phyloP scores from a whole-genome alignment of 2,113 vertebrate genomes.

The Oncorhynchus masou region DNA sequence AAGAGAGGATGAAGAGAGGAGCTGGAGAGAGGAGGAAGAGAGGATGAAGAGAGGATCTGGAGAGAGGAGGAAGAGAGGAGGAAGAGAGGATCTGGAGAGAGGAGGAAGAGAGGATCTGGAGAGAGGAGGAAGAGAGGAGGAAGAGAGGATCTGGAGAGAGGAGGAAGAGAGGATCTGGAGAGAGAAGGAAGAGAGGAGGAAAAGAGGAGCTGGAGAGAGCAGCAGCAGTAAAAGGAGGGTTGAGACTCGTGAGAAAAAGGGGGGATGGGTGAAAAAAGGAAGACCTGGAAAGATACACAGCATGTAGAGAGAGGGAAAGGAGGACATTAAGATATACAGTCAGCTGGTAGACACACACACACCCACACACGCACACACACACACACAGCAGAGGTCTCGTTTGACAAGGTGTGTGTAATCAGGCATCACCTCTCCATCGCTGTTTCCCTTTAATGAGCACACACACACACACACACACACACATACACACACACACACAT shows the following conservation, averaged over 20 bases:
- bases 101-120: no score
- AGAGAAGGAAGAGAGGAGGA: no score
- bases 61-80: no score
- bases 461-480: slow-evolving; percentile 47
- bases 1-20: no score
- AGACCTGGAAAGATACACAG: not conserved
- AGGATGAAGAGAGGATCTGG: no score
- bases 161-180: not conserved
- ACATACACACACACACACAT: slow-evolving; percentile 30
- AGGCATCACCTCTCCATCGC: slow-evolving; percentile 43
- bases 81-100: no score
- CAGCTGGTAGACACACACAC: slow-evolving; percentile 7
- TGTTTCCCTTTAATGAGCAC: slow-evolving; percentile 64
- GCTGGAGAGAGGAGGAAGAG: no score
- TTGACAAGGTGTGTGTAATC: slow-evolving; percentile 62
- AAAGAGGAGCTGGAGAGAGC: slow-evolving; percentile 19
- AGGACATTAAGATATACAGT: slow-evolving; percentile 25
- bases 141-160: not conserved
- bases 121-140: no score
- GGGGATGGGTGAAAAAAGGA: no score
- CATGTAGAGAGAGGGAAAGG: not conserved
- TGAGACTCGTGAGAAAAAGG: not conserved
- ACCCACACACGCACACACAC: slow-evolving; percentile 21
- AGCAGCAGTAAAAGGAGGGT: slow-evolving; percentile 2
- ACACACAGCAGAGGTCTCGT: slow-evolving; percentile 58